Evolutionary conservation across 2,113 vertebrate genomes (phyloP), one percentile per base, ranked within the genome.

Genomic region (Uria lomvia): DNA sequence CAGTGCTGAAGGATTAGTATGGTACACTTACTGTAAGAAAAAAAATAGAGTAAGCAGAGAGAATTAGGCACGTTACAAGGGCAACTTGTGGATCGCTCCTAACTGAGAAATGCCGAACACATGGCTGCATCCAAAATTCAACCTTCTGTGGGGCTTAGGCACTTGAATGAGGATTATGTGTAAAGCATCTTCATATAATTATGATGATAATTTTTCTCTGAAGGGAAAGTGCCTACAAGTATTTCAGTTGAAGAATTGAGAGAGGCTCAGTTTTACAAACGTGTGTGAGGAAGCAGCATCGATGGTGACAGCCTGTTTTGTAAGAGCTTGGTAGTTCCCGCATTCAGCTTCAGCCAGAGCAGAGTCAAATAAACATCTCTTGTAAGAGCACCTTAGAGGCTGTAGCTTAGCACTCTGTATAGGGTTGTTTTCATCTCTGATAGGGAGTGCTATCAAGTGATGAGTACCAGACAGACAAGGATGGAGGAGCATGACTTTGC

Each of bases 401-500:
- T 71, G n/a, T 55, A 67, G 26, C 12, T 74, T 68, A 56, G 32
- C 36, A 30, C 22, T 38, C 22, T 22, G 5, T 22, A 5, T 42
- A 17, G 45, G 10, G 12, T 15, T 40, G 23, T 53, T 59, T 72
- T 83, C 14, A 20, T 72, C 2, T 72, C 23, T 72, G 38, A 29
- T 47, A 23, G 0, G 0, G 45, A 38, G 15, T 1, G 2, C 40
- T 16, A 11, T 68, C 47, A 53, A 42, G 60, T 24, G 22, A 30
- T 38, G 22, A 43, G 42, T 29, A 24, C 27, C 49, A 24, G 42
- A 7, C 23, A n/a, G 56, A 55, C 27, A 45, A 42, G 18, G 15
- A 19, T 74, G 27, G 74, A 85, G 26, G 47, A 85, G 16, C 22
- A 9, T 80, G 68, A n/a, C 47, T 60, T 67, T 22, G 32, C 47